Percentiles rank a stretch among this genome's conserved stretches.
These are phyloP conservation scores for Malurus elegans DNA, from an alignment of 2,113 vertebrate species.

Conservation along the genomic window DNA sequence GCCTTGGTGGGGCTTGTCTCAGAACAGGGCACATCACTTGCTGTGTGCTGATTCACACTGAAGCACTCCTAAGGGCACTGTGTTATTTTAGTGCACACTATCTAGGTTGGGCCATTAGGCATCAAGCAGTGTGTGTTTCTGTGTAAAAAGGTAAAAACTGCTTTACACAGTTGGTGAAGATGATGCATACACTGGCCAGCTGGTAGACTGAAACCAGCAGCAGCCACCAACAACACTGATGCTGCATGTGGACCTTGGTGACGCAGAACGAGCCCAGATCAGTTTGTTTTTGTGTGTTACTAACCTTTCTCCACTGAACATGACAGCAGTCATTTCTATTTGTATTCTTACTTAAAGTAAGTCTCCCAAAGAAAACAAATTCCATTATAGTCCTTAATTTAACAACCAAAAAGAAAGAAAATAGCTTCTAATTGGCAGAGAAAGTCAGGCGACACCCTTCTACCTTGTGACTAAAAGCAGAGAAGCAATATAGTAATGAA, in stretches of 20 bases:
- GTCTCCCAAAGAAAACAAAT: not conserved
- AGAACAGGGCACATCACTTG: accelerated
- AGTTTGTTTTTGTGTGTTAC: not conserved
- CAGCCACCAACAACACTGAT: not conserved
- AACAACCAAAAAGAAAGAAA: not conserved
- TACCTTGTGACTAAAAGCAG: not conserved
- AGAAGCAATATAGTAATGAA: not conserved
- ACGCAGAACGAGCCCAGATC: not conserved
- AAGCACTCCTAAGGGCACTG: not conserved
- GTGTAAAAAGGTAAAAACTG: not conserved
- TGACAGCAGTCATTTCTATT: not conserved
- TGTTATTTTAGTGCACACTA: not conserved
- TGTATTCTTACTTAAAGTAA: not conserved
- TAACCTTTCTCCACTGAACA: not conserved
- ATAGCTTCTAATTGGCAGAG: not conserved
- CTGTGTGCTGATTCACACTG: not conserved
- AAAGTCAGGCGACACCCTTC: not conserved
- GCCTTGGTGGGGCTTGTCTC: accelerated
- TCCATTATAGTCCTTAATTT: not conserved
- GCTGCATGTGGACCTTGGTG: not conserved
- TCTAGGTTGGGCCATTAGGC: not conserved
- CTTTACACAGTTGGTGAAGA: not conserved
- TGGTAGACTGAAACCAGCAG: not conserved
- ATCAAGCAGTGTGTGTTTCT: not conserved
- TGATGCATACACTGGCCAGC: not conserved